Evolutionary conservation across 2,888 invertebrate species (phyloP), one percentile per base, ranked within the genome.

Genomic region (Ptilodon capucinus): DNA sequence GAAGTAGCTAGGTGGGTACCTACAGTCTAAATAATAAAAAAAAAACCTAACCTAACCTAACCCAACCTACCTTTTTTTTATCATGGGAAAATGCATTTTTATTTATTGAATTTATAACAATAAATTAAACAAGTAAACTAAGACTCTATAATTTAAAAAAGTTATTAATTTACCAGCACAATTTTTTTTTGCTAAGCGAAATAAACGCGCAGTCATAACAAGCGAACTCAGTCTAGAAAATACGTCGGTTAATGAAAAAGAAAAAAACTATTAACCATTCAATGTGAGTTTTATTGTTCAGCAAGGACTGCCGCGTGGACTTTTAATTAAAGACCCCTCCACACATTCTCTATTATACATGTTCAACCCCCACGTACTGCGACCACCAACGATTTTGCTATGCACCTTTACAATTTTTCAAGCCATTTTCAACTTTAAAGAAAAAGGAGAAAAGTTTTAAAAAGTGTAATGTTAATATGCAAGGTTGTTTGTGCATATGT

Each of bases 311-410:
- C 54, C 74, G 76, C 74, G 79, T 82, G 79, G 86, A 83, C 85
- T 88, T 89, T 88, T 89, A 88, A 89, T 88, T 88, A 87, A 86
- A 84, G 77, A 76, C 78, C 81, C 82, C 76, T 83, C 71, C 76
- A 79, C 76, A 79, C 81, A 77, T 76, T 76, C 80, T 76, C 76
- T 76, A 84, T 83, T 86, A 83, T 81, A 78, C 76, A 76, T 75
- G 77, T 82, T 80, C 83, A 80, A 68, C 76, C 79, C 76, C 74
- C 71, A 71, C 67, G 59, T 56, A 58, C 50, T 52, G 54, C 48
- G 42, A 36, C 38, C 19, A 13, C 38, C n/a, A 3, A 38, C 38
- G 16, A 38, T 38, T 38, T 38, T 2, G 8, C 35, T 18, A 19
- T 19, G 19, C 19, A 17, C 16, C 2, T 2, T 35, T 34, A 34